Base-by-base conservation (phyloP, 1,140 invertebrate genomes). In the Drosophila lini region DNA sequence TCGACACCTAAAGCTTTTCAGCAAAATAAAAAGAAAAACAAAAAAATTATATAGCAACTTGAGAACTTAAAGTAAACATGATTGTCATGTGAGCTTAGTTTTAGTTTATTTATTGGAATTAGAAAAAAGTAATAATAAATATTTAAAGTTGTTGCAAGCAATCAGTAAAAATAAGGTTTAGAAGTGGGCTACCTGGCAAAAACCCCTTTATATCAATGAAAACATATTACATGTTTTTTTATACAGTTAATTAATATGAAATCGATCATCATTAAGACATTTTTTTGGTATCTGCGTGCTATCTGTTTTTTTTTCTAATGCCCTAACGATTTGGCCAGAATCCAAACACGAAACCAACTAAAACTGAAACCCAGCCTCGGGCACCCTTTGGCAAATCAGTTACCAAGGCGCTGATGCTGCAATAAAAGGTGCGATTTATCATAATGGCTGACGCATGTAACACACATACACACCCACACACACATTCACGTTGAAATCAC, bases 361-460 rank as follows among this genome's bases (percentile, higher is more conserved):
- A 38, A 67, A 48, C 42, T 32, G 47, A 70, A 69, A 25, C 42
- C 60, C 67, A 48, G 32, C 59, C 44, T 11, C 22, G n/a, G 42
- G 57, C 31, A 42, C 55, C 68, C 60, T 89, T 50, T 89, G 89
- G 77, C 82, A 79, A 88, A 89, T 88, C 84, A 88, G 83, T 88
- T 89, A 89, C 80, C 80, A 77, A 80, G 80, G 83, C 83, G 84
- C 83, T 88, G 83, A 88, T 89, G 83, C 83, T 89, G 83, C 83
- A 88, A 89, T 88, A 88, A 89, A 89, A 89, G 83, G 83, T 88
- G 83, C 83, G 84, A 88, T 88, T 88, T 89, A 89, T 88, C 83
- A 88, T 88, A 88, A 88, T 88, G 77, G 68, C 76, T 77, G 73
- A 77, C 73, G 74, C 74, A 77, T 77, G 73, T 50, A 52, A 34